These are phyloP conservation scores for Carettochelys insculpta DNA, from an alignment of 2,113 vertebrate genomes.

Conservation along the genomic window DNA sequence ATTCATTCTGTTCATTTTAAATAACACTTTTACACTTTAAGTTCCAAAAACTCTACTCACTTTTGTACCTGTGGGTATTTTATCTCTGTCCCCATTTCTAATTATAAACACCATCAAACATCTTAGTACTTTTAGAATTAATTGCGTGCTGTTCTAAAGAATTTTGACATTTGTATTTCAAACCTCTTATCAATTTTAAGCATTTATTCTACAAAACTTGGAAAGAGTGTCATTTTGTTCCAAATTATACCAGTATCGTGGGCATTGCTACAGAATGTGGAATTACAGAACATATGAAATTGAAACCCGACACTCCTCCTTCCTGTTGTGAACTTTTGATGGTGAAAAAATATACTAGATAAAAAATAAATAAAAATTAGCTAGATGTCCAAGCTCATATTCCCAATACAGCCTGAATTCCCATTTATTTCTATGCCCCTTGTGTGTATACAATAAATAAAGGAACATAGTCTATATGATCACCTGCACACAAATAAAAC, in stretches of 20 bases:
- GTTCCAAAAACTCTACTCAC: not conserved
- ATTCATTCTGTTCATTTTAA: not conserved
- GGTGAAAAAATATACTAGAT: conserved; percentile 69
- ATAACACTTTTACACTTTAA: not conserved
- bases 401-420: conserved; percentile 58
- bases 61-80: not conserved
- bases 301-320: conserved; percentile 81
- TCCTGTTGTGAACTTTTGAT: conserved; percentile 74
- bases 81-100: conserved; percentile 10
- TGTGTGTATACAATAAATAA: conserved; percentile 29
- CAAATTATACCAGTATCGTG: conserved; percentile 75
- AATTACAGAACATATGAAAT: conserved; percentile 80
- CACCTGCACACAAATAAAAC: conserved; percentile 3
- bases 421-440: conserved; percentile 23
- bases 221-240: conserved; percentile 80
- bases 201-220: conserved; percentile 81
- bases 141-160: conserved; percentile 61
- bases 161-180: conserved; percentile 79
- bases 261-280: conserved; percentile 79
- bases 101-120: conserved; percentile 46
- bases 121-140: conserved; percentile 69
- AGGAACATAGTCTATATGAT: not conserved
- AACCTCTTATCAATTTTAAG: conserved; percentile 80
- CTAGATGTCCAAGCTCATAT: conserved; percentile 48
- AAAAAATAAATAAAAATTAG: conserved; percentile 57